Evolutionary conservation across 2,888 invertebrate genomes (phyloP).

Genomic region (Agrypnus murinus): DNA sequence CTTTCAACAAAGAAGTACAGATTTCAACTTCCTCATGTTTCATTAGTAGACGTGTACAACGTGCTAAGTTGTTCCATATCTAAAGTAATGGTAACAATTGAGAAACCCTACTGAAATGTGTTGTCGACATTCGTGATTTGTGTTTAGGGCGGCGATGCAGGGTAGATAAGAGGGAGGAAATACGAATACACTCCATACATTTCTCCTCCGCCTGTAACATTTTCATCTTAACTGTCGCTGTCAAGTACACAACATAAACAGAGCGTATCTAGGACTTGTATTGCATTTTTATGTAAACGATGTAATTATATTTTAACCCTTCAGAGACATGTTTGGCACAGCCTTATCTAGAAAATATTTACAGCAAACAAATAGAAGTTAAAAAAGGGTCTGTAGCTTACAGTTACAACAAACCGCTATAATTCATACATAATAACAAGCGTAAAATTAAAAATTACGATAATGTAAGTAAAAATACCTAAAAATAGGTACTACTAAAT

Average conservation of each 20-base stretch:
- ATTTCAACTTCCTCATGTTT: background rate
- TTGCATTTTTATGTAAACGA: conserved; percentile 20
- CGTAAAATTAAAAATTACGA: too few species aligned
- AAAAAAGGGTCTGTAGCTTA: too few species aligned
- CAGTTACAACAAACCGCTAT: too few species aligned
- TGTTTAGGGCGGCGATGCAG: conserved; percentile 60
- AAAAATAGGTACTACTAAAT: too few species aligned
- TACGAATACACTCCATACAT: conserved; percentile 51
- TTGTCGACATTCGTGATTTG: conserved; percentile 62
- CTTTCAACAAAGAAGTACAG: too few species aligned
- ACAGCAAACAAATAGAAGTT: too few species aligned
- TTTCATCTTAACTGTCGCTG: conserved; percentile 48
- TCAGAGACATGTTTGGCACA: too few species aligned
- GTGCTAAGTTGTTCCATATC: conserved; percentile 32
- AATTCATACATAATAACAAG: too few species aligned
- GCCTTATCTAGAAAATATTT: too few species aligned
- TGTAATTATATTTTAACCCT: too few species aligned
- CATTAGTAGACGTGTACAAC: background rate
- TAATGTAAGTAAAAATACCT: too few species aligned
- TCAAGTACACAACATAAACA: conserved; percentile 46
- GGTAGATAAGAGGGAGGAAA: conserved; percentile 57
- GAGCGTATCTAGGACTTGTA: conserved; percentile 35
- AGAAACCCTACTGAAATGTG: conserved; percentile 57
- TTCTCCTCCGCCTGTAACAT: conserved; percentile 48
- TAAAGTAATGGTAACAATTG: conserved; percentile 49